phyloP scores from a whole-genome alignment of 2,888 invertebrate species.

The Drosophila mulleri region DNA sequence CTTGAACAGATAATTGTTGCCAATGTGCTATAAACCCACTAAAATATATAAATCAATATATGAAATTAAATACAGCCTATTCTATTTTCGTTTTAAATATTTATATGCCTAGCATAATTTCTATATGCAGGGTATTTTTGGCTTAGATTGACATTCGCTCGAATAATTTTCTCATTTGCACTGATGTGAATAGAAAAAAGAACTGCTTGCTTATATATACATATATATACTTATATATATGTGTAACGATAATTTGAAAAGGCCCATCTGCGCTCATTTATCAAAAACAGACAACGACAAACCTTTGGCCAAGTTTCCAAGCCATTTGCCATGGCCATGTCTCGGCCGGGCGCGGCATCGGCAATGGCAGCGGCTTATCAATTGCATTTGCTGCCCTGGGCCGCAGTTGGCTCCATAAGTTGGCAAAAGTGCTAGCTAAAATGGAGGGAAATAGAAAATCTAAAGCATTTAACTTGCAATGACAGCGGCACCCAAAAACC shows the following conservation, averaged over 20 bases:
- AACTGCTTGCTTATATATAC: background rate
- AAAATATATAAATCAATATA: no score
- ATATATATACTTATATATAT: background rate
- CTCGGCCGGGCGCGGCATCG: slow-evolving; percentile 27
- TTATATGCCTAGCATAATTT: background rate
- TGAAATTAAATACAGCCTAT: no score
- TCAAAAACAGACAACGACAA: slow-evolving; percentile 63
- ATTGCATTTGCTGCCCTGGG: slow-evolving; percentile 59
- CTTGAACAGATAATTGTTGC: no score
- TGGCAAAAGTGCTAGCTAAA: slow-evolving; percentile 50
- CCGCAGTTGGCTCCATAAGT: slow-evolving; percentile 63
- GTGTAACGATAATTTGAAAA: slow-evolving; percentile 35
- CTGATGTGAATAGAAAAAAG: slow-evolving; percentile 18
- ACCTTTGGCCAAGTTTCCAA: slow-evolving; percentile 65
- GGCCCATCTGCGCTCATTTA: slow-evolving; percentile 59
- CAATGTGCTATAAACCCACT: no score
- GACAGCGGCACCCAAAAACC: slow-evolving; percentile 55
- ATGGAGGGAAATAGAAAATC: slow-evolving; percentile 52
- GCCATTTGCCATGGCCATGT: slow-evolving; percentile 64
- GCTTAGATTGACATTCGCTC: slow-evolving; percentile 1
- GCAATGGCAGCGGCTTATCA: slow-evolving; percentile 57
- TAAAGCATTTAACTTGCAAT: slow-evolving; percentile 74
- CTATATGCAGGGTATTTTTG: background rate
- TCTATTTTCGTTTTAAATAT: background rate
- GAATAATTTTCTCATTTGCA: slow-evolving; percentile 23